Evolutionary conservation across 1,140 invertebrate genomes (phyloP).

Genomic region (Apis dorsata): DNA sequence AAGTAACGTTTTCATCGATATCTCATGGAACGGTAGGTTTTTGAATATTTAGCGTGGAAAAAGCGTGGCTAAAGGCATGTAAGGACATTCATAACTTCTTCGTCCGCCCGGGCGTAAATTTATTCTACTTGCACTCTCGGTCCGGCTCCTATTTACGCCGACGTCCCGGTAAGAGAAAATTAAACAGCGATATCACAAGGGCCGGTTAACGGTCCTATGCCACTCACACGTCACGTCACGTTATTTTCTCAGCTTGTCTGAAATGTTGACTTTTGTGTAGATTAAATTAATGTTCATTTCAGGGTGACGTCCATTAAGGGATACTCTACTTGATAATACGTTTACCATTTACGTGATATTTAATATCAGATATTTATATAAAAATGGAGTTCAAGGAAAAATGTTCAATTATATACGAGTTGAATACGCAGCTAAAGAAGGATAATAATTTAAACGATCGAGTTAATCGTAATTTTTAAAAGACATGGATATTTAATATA

Average conservation of each 20-base stretch:
- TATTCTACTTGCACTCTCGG: slow-evolving; percentile 59
- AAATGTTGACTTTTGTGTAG: slow-evolving; percentile 29
- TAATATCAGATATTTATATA: background rate
- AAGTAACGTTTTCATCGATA: background rate
- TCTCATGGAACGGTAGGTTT: background rate
- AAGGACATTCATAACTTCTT: slow-evolving; percentile 16
- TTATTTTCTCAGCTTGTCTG: slow-evolving; percentile 57
- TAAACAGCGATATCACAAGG: slow-evolving; percentile 59
- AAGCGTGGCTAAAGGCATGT: background rate
- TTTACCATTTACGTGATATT: background rate
- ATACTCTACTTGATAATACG: background rate
- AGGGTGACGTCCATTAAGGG: background rate
- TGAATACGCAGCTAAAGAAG: no score
- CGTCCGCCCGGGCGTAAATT: slow-evolving; percentile 50
- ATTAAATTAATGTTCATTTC: slow-evolving; percentile 58
- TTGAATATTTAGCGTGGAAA: slow-evolving; percentile 4
- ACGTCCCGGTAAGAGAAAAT: slow-evolving; percentile 63
- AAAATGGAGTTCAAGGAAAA: no score
- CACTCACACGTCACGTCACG: slow-evolving; percentile 27
- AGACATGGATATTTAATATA: no score
- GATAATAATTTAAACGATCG: no score
- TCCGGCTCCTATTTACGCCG: slow-evolving; percentile 59
- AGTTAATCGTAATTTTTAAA: no score
- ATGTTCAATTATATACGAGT: no score
- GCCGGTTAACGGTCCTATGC: slow-evolving; percentile 5